Evolutionary conservation across 2,113 vertebrate species (phyloP).

Genomic region (Rhodinocichla rosea): DNA sequence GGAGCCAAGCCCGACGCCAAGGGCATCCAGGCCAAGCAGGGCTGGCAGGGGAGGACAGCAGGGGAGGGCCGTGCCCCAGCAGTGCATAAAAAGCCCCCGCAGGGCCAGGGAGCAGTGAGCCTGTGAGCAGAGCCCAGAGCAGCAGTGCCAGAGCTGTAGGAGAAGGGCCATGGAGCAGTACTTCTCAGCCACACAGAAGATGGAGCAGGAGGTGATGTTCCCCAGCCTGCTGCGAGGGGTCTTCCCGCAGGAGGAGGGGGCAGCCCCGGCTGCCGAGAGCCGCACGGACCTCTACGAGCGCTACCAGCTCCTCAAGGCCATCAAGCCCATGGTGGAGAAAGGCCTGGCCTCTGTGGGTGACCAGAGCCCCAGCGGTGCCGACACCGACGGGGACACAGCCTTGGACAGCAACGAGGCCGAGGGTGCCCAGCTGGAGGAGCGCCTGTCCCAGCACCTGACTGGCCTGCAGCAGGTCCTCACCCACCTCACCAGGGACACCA

Average conservation of each 20-base stretch:
- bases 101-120: not conserved
- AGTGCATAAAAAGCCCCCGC: not conserved
- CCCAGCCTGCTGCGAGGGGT: constrained; percentile 86
- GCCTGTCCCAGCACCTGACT: constrained; percentile 81
- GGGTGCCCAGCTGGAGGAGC: constrained; percentile 66
- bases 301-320: constrained; percentile 83
- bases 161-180: constrained; percentile 76
- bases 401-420: no score
- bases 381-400: not conserved
- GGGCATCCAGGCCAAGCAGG: not conserved
- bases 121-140: constrained; percentile 4
- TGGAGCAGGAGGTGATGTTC: constrained; percentile 90
- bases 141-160: constrained; percentile 50
- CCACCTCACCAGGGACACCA: constrained; percentile 78
- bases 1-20: not conserved
- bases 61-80: not conserved
- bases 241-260: constrained; percentile 34
- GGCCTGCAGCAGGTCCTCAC: constrained; percentile 82
- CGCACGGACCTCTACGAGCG: constrained; percentile 72
- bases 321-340: constrained; percentile 78
- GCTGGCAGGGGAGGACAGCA: not conserved
- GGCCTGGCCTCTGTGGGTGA: constrained; percentile 67
- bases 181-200: constrained; percentile 74
- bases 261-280: accelerated
- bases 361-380: not conserved